Percentiles rank a stretch among this genome's conserved stretches.
Conservation (phyloP, 2,888 invertebrate genomes). For the Acrocyrtus sp. region DNA sequence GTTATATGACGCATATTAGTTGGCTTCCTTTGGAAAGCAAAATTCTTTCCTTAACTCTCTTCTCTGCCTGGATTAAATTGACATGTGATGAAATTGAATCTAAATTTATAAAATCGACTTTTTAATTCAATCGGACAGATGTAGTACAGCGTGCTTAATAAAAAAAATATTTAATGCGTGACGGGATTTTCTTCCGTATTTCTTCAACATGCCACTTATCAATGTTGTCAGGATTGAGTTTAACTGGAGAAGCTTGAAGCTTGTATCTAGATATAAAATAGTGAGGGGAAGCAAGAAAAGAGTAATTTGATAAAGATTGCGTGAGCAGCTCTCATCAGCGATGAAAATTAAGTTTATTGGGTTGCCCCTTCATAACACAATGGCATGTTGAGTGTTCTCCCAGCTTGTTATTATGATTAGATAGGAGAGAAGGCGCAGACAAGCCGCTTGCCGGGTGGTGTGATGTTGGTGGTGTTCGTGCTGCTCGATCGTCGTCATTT, state of each 20-base stretch:
- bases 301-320: conserved; percentile 63
- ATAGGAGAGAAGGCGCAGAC: conserved; percentile 7
- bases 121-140: conserved; percentile 47
- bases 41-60: no score
- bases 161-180: conserved; percentile 18
- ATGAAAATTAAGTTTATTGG: conserved; percentile 3
- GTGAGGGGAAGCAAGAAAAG: conserved; percentile 22
- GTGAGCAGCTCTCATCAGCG: conserved; percentile 58
- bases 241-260: no score
- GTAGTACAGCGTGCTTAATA: conserved; percentile 18
- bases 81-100: conserved; percentile 22
- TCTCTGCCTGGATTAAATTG: no score
- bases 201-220: no score
- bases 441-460: conserved; percentile 35
- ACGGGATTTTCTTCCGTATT: conserved; percentile 8
- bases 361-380: no score
- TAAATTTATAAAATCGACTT: conserved; percentile 19
- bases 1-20: no score
- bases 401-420: no score
- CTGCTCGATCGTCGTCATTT: no score
- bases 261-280: background rate
- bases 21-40: no score
- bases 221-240: no score
- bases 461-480: conserved; percentile 9
- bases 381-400: no score